Conservation (phyloP, 2,113 vertebrate species). For the Antennarius striatus region DNA sequence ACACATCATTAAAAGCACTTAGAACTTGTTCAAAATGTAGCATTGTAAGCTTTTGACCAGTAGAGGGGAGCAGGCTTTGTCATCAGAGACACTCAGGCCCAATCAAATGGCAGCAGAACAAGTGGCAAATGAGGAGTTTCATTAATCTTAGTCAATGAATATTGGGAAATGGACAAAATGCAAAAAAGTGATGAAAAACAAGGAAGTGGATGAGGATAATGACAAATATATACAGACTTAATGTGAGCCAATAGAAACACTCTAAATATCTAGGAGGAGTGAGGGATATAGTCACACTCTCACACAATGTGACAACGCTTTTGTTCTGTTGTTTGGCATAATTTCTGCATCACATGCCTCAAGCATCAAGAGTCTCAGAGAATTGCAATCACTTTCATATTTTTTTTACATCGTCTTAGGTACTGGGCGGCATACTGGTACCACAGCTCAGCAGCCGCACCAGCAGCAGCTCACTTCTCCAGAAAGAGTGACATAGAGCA, state of each 20-base stretch:
- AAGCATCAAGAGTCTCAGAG: slow-evolving; percentile 31
- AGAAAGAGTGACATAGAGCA: slow-evolving; percentile 41
- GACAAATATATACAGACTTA: too few species aligned
- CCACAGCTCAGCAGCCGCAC: slow-evolving; percentile 46
- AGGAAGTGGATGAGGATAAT: background rate
- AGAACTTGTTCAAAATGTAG: slow-evolving; percentile 26
- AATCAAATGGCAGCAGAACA: slow-evolving; percentile 24
- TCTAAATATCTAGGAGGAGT: too few species aligned
- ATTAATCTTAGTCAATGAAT: background rate
- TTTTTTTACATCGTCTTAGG: slow-evolving; percentile 11
- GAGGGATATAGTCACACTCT: slow-evolving; percentile 9
- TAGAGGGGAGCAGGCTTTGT: slow-evolving; percentile 68
- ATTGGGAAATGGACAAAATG: background rate
- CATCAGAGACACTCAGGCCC: slow-evolving; percentile 29
- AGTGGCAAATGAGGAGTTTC: background rate
- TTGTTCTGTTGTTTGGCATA: slow-evolving; percentile 51
- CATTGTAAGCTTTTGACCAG: slow-evolving; percentile 58
- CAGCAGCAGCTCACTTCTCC: slow-evolving; percentile 39
- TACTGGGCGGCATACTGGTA: slow-evolving; percentile 47
- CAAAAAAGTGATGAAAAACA: background rate
- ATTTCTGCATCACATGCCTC: slow-evolving; percentile 44
- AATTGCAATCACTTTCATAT: slow-evolving; percentile 10
- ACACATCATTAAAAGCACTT: slow-evolving; percentile 27
- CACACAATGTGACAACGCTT: slow-evolving; percentile 19
- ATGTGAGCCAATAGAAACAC: too few species aligned